Conservation (phyloP, 2,888 invertebrate species). For the Pseudolycoriella hygida region DNA sequence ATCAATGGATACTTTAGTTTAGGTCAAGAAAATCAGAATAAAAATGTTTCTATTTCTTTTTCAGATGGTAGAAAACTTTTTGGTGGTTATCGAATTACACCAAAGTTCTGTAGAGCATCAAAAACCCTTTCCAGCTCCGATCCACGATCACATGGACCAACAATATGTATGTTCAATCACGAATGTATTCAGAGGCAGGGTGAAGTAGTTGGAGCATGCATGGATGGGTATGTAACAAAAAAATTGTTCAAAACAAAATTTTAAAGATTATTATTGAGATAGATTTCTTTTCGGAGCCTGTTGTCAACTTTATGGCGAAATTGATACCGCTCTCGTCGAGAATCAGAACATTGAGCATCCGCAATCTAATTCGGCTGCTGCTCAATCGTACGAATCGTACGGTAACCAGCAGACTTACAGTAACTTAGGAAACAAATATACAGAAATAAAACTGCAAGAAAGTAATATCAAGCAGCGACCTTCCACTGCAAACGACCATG, state of each 20-base stretch:
- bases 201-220: constrained; percentile 73
- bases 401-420: constrained; percentile 11
- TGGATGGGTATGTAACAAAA: constrained; percentile 51
- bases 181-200: constrained; percentile 67
- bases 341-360: constrained; percentile 18
- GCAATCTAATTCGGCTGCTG: constrained; percentile 17
- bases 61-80: constrained; percentile 49
- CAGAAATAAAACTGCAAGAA: not conserved
- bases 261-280: not conserved
- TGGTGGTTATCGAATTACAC: constrained; percentile 74
- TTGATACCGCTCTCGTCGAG: constrained; percentile 23
- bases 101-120: constrained; percentile 58
- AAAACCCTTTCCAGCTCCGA: constrained; percentile 39
- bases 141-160: constrained; percentile 41
- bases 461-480: not conserved
- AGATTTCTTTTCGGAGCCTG: constrained; percentile 76
- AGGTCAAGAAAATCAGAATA: too few relatives aligned
- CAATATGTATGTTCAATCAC: constrained; percentile 87
- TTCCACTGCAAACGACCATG: not conserved
- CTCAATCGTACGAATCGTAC: constrained; percentile 16
- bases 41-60: too few relatives aligned
- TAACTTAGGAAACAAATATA: not conserved
- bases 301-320: constrained; percentile 50
- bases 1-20: too few relatives aligned
- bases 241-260: not conserved